Base-by-base conservation (phyloP, 2,797 vertebrate species). In the Danio kyathit region DNA sequence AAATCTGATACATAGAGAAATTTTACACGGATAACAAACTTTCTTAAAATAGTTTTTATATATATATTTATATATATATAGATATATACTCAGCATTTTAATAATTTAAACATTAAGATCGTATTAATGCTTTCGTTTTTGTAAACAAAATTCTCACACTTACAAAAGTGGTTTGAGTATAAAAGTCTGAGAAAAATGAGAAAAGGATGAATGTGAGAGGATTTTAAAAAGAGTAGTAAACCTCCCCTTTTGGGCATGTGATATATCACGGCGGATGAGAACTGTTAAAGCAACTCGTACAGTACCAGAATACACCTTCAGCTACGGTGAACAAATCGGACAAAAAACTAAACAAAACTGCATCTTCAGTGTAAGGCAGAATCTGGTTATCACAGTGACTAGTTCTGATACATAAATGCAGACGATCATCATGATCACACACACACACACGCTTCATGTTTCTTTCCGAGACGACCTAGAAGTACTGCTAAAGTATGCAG, bases 311-410 rank as follows among this genome's bases (percentile, higher is more conserved):
- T 89, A 90, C 89, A 92, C 92, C 74, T 76, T 76, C n/a, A 65
- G 74, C 74, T 41, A 80, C 51, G 85, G 88, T 81, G 90, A 57
- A 80, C 49, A 38, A 21, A 74, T 67, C 14, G 21, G 51, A 79
- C 87, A 88, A 89, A 90, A 29, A 29, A 29, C 29, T 1, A 29
- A 29, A 29, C 29, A 29, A 29, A 92, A 92, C 80, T 79, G 88
- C 76, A 84, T 88, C 78, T 84, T 76, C 82, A 79, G 84, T 81
- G 89, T 93, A 93, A 93, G 93, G 93, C 93, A 94, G 92, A 88
- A 90, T 91, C 87, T 92, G 92, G 90, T 91, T 90, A 91, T 93
- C 92, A 94, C 92, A 94, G 93, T 94, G 93, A 92, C 90, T 76
- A 54, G 76, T 69, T 88, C 59, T 80, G 79, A 80, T 74, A 80